phyloP scores from a whole-genome alignment of 2,888 invertebrate genomes.

The Caenorhabditis japonica region DNA sequence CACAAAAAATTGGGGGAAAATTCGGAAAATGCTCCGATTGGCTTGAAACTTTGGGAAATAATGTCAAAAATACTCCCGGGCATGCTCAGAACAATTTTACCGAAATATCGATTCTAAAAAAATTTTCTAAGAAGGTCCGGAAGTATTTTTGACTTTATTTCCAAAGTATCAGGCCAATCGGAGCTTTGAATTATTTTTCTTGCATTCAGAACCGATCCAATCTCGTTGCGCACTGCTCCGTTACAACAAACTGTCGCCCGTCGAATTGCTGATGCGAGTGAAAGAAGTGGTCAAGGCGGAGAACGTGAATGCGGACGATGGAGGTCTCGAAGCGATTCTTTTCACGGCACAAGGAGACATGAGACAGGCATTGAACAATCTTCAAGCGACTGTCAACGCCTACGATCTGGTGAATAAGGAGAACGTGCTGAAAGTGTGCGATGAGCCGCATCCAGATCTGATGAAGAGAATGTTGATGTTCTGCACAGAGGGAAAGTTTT shows the following conservation, averaged over 20 bases:
- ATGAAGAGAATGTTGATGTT: constrained; percentile 91
- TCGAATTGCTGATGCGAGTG: constrained; percentile 88
- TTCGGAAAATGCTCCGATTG: too few relatives aligned
- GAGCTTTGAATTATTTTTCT: background rate
- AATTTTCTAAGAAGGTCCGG: too few relatives aligned
- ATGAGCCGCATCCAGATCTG: constrained; percentile 96
- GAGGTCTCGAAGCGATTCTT: constrained; percentile 94
- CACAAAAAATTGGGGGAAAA: too few relatives aligned
- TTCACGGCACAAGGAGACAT: constrained; percentile 99
- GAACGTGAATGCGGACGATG: constrained; percentile 84
- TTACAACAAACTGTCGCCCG: constrained; percentile 90
- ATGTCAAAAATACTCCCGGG: too few relatives aligned
- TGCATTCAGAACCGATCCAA: constrained; percentile 88
- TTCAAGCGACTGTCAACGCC: constrained; percentile 89
- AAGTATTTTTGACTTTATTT: too few relatives aligned
- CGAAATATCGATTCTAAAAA: too few relatives aligned
- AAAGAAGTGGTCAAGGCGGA: constrained; percentile 81
- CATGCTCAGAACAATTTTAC: too few relatives aligned
- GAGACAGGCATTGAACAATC: constrained; percentile 83
- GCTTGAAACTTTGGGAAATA: too few relatives aligned
- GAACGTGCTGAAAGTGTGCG: constrained; percentile 96
- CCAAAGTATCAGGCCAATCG: too few relatives aligned
- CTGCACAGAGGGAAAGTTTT: constrained; percentile 84
- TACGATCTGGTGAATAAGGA: constrained; percentile 91
- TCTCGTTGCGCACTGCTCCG: constrained; percentile 96